phyloP scores from a whole-genome alignment of 2,888 invertebrate genomes.

The Nomada flava region DNA sequence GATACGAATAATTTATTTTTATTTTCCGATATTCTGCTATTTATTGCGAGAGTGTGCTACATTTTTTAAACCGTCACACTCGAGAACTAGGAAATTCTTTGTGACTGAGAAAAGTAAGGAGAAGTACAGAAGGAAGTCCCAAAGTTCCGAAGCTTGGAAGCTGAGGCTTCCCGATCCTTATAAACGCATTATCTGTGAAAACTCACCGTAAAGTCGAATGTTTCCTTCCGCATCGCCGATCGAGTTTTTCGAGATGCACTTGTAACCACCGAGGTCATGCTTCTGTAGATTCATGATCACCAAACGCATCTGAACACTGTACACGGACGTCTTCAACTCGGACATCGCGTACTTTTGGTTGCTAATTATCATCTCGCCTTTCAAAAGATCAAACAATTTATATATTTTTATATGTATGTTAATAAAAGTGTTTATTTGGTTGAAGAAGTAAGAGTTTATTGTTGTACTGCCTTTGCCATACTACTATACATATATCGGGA shows the following conservation, averaged over 20 bases:
- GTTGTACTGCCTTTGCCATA: too few species aligned
- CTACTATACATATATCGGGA: too few species aligned
- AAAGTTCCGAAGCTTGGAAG: background rate
- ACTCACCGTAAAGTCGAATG: constrained; percentile 94
- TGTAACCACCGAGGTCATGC: constrained; percentile 93
- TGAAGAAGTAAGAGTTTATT: too few species aligned
- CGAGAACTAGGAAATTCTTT: background rate
- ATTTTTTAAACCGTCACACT: background rate
- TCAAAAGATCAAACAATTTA: constrained; percentile 64
- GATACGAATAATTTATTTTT: too few species aligned
- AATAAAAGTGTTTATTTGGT: too few species aligned
- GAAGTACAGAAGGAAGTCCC: background rate
- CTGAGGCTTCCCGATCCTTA: constrained; percentile 30
- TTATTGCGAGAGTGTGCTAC: background rate
- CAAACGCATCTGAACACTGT: constrained; percentile 93
- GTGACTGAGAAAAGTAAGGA: background rate
- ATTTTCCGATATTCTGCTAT: too few species aligned
- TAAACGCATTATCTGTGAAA: constrained; percentile 44
- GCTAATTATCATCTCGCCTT: constrained; percentile 96
- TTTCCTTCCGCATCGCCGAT: constrained; percentile 96
- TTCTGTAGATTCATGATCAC: constrained; percentile 90
- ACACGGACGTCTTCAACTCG: constrained; percentile 92
- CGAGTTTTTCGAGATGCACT: constrained; percentile 96
- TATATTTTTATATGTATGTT: constrained; percentile 4
- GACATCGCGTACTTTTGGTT: constrained; percentile 94